Percentiles rank a stretch among this genome's conserved stretches.
phyloP scores from a whole-genome alignment of 2,888 invertebrate species.

The Drosophila helvetica region DNA sequence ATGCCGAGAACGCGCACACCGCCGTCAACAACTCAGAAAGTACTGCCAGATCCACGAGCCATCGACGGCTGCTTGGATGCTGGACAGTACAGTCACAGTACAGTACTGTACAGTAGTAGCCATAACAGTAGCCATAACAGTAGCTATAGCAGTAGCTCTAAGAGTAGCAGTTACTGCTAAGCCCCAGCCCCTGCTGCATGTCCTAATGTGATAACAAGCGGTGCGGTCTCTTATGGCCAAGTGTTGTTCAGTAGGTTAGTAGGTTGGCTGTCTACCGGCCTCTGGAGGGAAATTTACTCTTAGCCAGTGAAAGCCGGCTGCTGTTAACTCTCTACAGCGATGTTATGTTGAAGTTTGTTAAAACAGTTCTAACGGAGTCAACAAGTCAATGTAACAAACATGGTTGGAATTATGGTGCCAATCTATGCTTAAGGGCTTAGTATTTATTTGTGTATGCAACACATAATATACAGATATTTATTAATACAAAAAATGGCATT shows the following conservation, averaged over 20 bases:
- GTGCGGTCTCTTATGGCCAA: constrained; percentile 5
- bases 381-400: constrained; percentile 34
- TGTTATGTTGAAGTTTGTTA: neutral
- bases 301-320: constrained; percentile 18
- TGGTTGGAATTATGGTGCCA: neutral
- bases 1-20: constrained; percentile 64
- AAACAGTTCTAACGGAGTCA: constrained; percentile 10
- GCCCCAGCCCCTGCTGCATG: constrained; percentile 2
- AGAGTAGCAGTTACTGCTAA: constrained; percentile 38
- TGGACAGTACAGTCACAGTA: constrained; percentile 42
- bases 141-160: constrained; percentile 21
- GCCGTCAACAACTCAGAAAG: constrained; percentile 73
- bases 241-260: constrained; percentile 67
- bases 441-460: neutral
- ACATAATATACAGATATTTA: neutral
- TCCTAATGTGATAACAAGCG: constrained; percentile 47
- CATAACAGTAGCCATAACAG: constrained; percentile 1
- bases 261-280: constrained; percentile 69
- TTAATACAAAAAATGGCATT: rapidly evolving
- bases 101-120: constrained; percentile 23
- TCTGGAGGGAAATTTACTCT: constrained; percentile 68
- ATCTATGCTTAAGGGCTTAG: neutral
- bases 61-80: constrained; percentile 48
- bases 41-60: constrained; percentile 45
- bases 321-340: constrained; percentile 7